Percentiles rank a stretch among this genome's conserved stretches.
Conservation (phyloP, 2,113 vertebrate species). For the Mesocricetus auratus region DNA sequence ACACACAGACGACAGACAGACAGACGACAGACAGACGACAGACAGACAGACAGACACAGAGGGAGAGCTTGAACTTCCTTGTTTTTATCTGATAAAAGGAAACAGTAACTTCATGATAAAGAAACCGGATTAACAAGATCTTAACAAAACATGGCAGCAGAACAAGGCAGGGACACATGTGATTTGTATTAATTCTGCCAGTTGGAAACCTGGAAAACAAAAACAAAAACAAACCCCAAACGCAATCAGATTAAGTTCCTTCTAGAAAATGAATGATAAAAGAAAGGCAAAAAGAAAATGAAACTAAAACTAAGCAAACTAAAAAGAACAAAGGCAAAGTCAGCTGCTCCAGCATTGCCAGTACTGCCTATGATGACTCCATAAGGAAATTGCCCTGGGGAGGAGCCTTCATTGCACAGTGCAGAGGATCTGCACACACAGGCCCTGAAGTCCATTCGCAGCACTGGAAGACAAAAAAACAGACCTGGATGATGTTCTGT, state of each 20-base stretch:
- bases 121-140: neutral
- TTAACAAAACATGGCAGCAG: neutral
- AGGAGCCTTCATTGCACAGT: neutral
- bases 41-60: too few species aligned
- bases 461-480: neutral
- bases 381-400: neutral
- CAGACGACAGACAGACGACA: too few species aligned
- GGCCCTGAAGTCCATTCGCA: neutral
- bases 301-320: neutral
- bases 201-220: neutral
- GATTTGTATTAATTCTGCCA: neutral
- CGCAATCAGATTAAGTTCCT: neutral
- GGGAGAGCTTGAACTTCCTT: neutral
- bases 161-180: neutral
- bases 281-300: neutral
- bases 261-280: neutral
- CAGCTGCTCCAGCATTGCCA: neutral
- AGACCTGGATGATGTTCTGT: neutral
- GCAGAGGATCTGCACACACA: too few species aligned
- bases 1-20: neutral
- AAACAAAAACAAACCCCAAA: neutral
- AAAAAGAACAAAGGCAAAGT: neutral
- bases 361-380: neutral
- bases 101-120: neutral
- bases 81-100: neutral